Evolutionary conservation across 2,113 vertebrate genomes (phyloP), one percentile per base, ranked within the genome.

Genomic region (Mionectes macconnelli): DNA sequence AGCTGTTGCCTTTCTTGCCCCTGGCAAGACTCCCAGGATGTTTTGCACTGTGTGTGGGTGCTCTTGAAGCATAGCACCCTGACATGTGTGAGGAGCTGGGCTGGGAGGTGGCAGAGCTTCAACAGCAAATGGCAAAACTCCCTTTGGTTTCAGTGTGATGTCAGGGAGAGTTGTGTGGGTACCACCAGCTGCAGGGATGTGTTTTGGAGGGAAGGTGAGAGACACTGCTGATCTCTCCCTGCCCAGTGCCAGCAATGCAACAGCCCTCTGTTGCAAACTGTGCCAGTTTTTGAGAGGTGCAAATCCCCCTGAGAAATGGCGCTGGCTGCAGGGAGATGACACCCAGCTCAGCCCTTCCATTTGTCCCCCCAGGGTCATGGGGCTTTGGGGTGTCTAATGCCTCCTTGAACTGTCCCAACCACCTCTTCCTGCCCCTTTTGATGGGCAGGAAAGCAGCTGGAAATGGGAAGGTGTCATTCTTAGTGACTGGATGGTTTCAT

Each of bases 71-170:
- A 12, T 23, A 3, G 1, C 1, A 4, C 55, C 22, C 31, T n/a
- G 50, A 35, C 3, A 4, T 2, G 27, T 3, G 9, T 1, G 18
- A 7, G 6, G 33, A 25, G 40, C 62, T 40, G 47, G 47, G 20
- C 1, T 14, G 39, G 63, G 79, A 88, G 25, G 22, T 40, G n/a
- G 25, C 60, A 53, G 37, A 62, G 59, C 53, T 79, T 37, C 23
- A 69, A 40, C 7, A 72, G 28, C 60, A 62, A 72, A 39, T 0
- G 5, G 64, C 6, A 44, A n/a, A 81, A 21, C 21, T 66, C 3
- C 6, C 31, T 4, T 28, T 4, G 0, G 0, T 39, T 80, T n/a
- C 23, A 31, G 33, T 25, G 9, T 3, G 55, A 28, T 40, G 55
- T 8, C 2, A 16, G n/a, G 37, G 55, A 44, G 19, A 47, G 31